Base-by-base conservation (phyloP, 1,140 invertebrate species). In the Drosophila cardini region DNA sequence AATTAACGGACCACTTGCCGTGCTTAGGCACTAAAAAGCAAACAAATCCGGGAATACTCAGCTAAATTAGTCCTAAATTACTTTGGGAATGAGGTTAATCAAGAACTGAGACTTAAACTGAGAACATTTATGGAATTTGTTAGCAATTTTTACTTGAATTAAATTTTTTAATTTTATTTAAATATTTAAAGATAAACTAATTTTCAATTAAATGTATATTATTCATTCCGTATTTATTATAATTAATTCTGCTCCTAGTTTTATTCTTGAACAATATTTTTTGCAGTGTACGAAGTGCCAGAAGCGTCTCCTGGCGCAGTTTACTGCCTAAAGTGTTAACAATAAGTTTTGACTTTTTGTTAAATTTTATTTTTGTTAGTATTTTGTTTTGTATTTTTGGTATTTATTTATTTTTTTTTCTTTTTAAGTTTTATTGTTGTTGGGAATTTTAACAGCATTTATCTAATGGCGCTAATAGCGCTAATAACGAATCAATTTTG, bases 1-100 rank as follows among this genome's bases (percentile, higher is more conserved):
- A 89, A 87, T 87, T 87, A 87, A 40, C 52, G 68, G 81, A 85
- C 81, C 83, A 86, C 83, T 82, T 86, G 79, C 83, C 38, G 82
- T 50, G 82, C 48, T 18, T 38, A 60, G 69, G n/a, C 13, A 15
- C 53, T 11, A 10, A 38, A 38, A 9, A 38, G 4, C 0, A 11
- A 38, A 2, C 10, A 38, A 38, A 21, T 2, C 3, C 1, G 34
- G 34, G 34, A 8, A 10, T 1, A 36, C 2, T 8, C 2, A 36
- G 9, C 34, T 36, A 36, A 38, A 10, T 10, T 1, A 38, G 11
- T 38, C 11, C 1, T 2, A 10, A 86, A 5, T 26, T 3, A 26
- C 21, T 26, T 26, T 4, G 21, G 21, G 21, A 26, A 26, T 5
- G 21, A 26, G 21, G 82, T 58, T 86, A 81, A 34, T 8, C 15